phyloP scores from a whole-genome alignment of 2,113 vertebrate species.

The Myiagra hebetior region DNA sequence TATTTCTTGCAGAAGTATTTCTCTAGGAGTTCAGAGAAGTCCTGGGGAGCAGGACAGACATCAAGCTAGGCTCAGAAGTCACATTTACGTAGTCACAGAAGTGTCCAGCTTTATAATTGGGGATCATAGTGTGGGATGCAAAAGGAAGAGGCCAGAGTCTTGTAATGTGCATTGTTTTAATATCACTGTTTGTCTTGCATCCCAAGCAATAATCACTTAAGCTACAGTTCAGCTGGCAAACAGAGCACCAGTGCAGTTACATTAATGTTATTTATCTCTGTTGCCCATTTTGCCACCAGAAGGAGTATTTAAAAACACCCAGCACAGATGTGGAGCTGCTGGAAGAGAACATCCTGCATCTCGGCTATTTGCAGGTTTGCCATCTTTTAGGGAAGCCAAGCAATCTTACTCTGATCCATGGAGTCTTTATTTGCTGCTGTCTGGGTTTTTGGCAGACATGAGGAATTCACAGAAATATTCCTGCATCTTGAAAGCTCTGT shows the following conservation, averaged over 20 bases:
- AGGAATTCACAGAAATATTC: not conserved
- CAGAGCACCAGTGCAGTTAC: not conserved
- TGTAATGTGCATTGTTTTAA: not conserved
- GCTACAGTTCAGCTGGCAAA: not conserved
- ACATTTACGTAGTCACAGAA: not conserved
- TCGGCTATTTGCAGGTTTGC: not conserved
- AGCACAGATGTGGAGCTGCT: not conserved
- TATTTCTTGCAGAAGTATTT: not conserved
- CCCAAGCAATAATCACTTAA: not conserved
- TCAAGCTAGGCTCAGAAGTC: not conserved
- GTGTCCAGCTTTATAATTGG: not conserved
- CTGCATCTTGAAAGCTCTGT: not conserved
- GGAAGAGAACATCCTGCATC: not conserved
- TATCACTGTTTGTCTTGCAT: not conserved
- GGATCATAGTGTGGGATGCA: accelerated
- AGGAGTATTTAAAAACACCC: not conserved
- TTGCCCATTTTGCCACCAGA: not conserved
- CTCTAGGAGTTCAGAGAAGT: not conserved
- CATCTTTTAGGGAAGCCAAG: not conserved
- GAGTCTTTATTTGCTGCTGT: not conserved
- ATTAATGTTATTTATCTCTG: not conserved
- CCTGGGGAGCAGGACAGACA: not conserved
- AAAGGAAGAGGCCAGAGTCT: not conserved
- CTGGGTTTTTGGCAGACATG: not conserved
- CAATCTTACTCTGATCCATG: not conserved